These are phyloP conservation scores for Chymomyza fuscimana DNA, from an alignment of 2,888 invertebrate species.

Conservation along the genomic window DNA sequence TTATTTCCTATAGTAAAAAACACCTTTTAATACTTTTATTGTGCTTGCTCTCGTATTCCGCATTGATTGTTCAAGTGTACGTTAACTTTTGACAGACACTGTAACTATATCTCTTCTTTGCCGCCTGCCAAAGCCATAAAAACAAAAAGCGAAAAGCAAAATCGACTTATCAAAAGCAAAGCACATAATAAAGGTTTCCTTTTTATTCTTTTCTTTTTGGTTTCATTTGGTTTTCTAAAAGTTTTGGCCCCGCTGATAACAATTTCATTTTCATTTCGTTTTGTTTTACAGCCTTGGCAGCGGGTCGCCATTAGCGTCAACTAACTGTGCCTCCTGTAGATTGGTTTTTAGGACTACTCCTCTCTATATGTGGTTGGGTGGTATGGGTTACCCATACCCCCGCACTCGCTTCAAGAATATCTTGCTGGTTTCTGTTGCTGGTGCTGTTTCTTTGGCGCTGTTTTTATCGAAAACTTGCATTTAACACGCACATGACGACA, in stretches of 20 bases:
- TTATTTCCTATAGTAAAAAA: too few relatives aligned
- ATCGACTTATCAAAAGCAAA: conserved; percentile 35
- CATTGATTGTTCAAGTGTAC: too few relatives aligned
- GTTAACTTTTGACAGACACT: too few relatives aligned
- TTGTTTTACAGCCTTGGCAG: conserved; percentile 4
- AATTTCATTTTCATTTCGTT: conserved; percentile 10
- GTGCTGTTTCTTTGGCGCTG: not conserved
- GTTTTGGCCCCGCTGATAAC: conserved; percentile 33
- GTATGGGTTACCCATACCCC: not conserved
- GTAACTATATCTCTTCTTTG: not conserved
- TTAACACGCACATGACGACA: conserved; percentile 62
- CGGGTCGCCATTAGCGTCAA: conserved; percentile 3
- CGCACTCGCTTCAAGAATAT: not conserved
- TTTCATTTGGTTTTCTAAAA: conserved; percentile 44
- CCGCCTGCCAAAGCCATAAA: conserved; percentile 21
- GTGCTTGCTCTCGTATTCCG: too few relatives aligned
- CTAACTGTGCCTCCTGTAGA: not conserved
- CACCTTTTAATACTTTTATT: too few relatives aligned
- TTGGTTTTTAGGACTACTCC: not conserved
- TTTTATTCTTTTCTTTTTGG: conserved; percentile 18
- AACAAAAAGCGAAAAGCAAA: conserved; percentile 7
- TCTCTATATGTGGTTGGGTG: too few relatives aligned
- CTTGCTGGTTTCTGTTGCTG: conserved; percentile 27
- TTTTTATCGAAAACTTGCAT: conserved; percentile 61
- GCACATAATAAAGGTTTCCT: conserved; percentile 22